These are phyloP conservation scores for Ascidia mentula DNA, from an alignment of 23 tunicate genomes.

Conservation along the genomic window DNA sequence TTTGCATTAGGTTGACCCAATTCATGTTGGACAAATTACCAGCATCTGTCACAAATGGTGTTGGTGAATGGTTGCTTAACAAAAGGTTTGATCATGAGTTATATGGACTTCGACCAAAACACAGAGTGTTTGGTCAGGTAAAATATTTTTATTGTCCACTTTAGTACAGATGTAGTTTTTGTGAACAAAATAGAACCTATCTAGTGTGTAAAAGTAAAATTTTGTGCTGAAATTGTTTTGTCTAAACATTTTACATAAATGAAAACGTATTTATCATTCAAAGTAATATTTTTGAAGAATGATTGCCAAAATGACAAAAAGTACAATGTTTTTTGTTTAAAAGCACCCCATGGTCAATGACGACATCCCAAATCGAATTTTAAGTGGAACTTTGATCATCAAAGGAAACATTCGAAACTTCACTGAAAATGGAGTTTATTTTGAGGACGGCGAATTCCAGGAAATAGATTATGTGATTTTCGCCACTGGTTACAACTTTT, in stretches of 20 bases:
- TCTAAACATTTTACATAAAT: too few species aligned
- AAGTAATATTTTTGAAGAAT: too few species aligned
- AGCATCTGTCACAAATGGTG: background rate
- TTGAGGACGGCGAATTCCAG: slow-evolving; percentile 23
- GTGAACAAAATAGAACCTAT: too few species aligned
- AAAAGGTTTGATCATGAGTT: slow-evolving; percentile 60
- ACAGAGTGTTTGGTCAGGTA: slow-evolving; percentile 55
- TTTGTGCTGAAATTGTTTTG: too few species aligned
- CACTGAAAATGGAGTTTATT: slow-evolving; percentile 6
- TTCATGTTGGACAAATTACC: background rate
- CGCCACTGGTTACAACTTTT: slow-evolving; percentile 38
- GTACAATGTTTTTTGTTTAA: background rate
- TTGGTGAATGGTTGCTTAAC: slow-evolving; percentile 18
- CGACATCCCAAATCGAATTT: slow-evolving; percentile 33
- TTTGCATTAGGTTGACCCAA: background rate
- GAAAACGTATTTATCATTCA: too few species aligned
- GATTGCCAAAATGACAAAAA: background rate
- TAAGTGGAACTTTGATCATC: slow-evolving; percentile 26
- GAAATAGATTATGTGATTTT: slow-evolving; percentile 33
- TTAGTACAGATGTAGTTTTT: too few species aligned
- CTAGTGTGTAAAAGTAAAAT: too few species aligned
- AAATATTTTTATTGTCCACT: too few species aligned
- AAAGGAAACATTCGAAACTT: slow-evolving; percentile 18
- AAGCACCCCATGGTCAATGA: slow-evolving; percentile 38
- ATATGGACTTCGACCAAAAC: slow-evolving; percentile 79